Evolutionary conservation across 2,797 vertebrate species (phyloP), one percentile per base, ranked within the genome.

Genomic region (Ctenopoma kingsleyae): DNA sequence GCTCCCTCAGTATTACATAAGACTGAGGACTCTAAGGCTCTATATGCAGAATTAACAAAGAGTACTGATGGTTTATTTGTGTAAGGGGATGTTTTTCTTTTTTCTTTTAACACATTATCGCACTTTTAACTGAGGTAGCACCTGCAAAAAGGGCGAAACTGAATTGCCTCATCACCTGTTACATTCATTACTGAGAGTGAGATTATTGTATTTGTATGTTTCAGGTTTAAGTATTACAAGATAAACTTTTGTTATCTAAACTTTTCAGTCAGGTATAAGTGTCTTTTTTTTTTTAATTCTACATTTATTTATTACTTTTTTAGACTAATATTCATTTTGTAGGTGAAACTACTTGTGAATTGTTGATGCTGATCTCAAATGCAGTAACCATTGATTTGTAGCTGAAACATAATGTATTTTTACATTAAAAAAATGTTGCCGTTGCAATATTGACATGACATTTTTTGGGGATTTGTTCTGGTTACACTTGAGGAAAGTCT

Each of bases 221-320:
- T 85, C 56, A 80, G 73, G 43, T 76, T 79, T 53, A 62, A 81
- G 57, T 84, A 61, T 86, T 82, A 71, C 19, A 67, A 63, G 51
- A 58, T 35, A 58, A 56, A 48, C 52, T 6, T 19, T 15, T 60
- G 65, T 74, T 78, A 69, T 71, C 46, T 67, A 78, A 79, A 82
- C 49, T 7, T 65, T 53, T 61, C 30, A 85, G 78, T 87, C 85
- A 52, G 75, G 74, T 80, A 74, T 66, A 12, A 77, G 59, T 63
- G 25, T 80, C 67, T 53, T 52, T 78, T 58, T 56, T 32, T 78
- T 67, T 53, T 52, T 76, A 52, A 53, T 32, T 71, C 72, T 54
- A 36, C 44, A 44, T 78, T 60, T 91, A 89, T 93, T 89, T 92
- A 87, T 91, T 90, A 63, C 56, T 66, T 80, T 85, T 80, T 78